phyloP scores from a whole-genome alignment of 92 coral and sea anemone species.

The Parazoanthus swiftii region DNA sequence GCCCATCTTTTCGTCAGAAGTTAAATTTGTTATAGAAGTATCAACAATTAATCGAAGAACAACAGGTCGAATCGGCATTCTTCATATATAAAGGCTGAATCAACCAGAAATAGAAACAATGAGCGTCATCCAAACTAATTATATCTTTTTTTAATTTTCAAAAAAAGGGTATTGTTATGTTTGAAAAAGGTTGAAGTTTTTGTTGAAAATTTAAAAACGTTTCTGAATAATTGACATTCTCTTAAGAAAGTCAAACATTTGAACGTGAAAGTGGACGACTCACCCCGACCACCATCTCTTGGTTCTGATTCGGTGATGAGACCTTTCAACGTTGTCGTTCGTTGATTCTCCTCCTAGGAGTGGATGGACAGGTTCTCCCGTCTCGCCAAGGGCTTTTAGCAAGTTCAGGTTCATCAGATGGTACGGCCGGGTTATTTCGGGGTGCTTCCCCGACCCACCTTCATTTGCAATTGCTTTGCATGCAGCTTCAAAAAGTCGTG shows the following conservation, averaged over 20 bases:
- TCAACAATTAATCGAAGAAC: no score
- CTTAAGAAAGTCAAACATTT: background rate
- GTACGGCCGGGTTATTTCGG: background rate
- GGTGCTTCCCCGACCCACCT: background rate
- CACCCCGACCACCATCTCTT: background rate
- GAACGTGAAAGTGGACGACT: background rate
- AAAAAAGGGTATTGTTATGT: no score
- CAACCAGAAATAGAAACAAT: background rate
- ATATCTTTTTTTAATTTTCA: no score
- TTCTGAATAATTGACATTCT: no score
- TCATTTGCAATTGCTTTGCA: conserved; percentile 7
- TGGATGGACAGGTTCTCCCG: background rate
- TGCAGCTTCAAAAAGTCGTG: background rate
- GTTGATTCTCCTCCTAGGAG: background rate
- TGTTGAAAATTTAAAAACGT: no score
- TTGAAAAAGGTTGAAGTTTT: no score
- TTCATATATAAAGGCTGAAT: no score
- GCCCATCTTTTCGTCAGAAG: no score
- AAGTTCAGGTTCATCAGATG: conserved; percentile 1
- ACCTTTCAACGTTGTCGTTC: background rate
- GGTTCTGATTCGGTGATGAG: background rate
- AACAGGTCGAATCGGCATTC: no score
- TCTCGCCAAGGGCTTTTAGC: background rate
- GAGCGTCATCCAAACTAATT: no score
- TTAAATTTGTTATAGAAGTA: no score